Percentiles rank a stretch among this genome's conserved stretches.
phyloP scores from a whole-genome alignment of 2,113 vertebrate species.

The Hassar affinis region DNA sequence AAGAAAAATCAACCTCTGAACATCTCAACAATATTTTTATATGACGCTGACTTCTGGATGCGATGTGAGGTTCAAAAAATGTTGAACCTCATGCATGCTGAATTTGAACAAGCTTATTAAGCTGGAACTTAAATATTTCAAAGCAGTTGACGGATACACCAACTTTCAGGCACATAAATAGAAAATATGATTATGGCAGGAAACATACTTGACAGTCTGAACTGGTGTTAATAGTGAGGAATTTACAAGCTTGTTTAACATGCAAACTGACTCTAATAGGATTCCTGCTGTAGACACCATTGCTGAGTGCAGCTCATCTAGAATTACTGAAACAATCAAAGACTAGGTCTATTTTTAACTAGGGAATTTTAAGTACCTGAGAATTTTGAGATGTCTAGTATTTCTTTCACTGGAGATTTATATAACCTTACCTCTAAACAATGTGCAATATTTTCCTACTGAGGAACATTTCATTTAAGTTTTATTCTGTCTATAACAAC shows the following conservation, averaged over 20 bases:
- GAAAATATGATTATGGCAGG: neutral
- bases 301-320: neutral
- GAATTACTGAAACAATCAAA: neutral
- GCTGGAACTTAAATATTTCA: neutral
- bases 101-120: neutral
- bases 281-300: neutral
- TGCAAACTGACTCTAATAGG: neutral
- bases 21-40: neutral
- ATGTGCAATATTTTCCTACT: neutral
- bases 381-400: neutral
- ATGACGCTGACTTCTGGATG: neutral
- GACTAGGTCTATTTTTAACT: neutral
- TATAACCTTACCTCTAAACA: neutral
- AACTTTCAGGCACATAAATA: neutral
- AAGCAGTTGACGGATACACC: neutral
- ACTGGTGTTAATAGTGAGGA: constrained; percentile 14
- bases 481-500: neutral
- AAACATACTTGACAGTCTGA: neutral
- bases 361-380: neutral
- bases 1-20: neutral
- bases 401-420: neutral
- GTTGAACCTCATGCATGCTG: neutral
- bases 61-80: neutral
- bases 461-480: neutral
- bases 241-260: constrained; percentile 23